phyloP scores from a whole-genome alignment of 1,140 invertebrate genomes.

The Gryllus bimaculatus region DNA sequence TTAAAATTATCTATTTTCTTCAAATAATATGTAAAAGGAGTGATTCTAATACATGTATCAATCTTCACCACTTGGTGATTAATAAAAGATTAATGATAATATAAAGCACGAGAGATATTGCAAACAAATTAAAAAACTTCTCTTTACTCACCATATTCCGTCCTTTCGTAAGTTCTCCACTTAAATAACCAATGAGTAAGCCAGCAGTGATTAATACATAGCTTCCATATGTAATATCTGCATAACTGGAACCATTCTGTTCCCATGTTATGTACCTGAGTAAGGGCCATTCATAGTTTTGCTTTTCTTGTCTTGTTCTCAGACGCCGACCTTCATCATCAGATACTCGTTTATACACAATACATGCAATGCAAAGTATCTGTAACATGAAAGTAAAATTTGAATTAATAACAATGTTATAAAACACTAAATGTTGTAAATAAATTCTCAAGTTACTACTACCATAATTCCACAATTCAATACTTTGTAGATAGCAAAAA shows the following conservation, averaged over 20 bases:
- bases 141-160: constrained; percentile 43
- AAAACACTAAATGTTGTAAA: background rate
- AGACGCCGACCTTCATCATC: constrained; percentile 57
- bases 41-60: too few relatives aligned
- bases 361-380: constrained; percentile 54
- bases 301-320: constrained; percentile 54
- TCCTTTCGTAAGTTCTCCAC: constrained; percentile 49
- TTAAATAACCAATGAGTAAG: constrained; percentile 50
- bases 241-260: constrained; percentile 45
- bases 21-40: too few relatives aligned
- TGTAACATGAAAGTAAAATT: constrained; percentile 32
- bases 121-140: background rate
- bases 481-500: too few relatives aligned
- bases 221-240: constrained; percentile 49
- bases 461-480: too few relatives aligned
- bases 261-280: constrained; percentile 62
- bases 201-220: constrained; percentile 61
- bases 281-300: constrained; percentile 63
- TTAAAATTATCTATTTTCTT: too few relatives aligned
- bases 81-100: too few relatives aligned
- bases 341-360: constrained; percentile 56
- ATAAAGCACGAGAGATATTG: too few relatives aligned
- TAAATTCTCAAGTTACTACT: too few relatives aligned
- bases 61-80: too few relatives aligned
- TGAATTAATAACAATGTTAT: background rate